Evolutionary conservation across 2,888 invertebrate species (phyloP).

Genomic region (Anthoptus insignis): DNA sequence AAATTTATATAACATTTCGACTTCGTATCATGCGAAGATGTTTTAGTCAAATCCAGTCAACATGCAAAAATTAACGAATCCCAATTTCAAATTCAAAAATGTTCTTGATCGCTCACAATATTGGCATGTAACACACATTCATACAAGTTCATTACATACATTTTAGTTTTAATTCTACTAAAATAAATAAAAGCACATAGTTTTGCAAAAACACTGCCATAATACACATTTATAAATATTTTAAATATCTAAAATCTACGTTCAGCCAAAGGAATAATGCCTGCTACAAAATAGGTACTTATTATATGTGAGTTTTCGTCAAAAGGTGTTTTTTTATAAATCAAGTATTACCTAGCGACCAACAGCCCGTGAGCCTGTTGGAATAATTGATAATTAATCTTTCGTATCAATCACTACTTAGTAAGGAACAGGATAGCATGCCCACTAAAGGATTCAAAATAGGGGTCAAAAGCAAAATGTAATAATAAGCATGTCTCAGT

Average conservation of each 20-base stretch:
- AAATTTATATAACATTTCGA: background rate
- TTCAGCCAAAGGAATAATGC: conserved; percentile 40
- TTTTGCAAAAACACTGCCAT: conserved; percentile 53
- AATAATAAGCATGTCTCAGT: conserved; percentile 37
- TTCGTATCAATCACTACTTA: conserved; percentile 25
- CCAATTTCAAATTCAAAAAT: conserved; percentile 22
- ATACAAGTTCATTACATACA: conserved; percentile 30
- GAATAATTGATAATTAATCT: conserved; percentile 37
- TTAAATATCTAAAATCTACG: conserved; percentile 33
- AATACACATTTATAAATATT: conserved; percentile 44
- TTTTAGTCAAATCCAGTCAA: conserved; percentile 9
- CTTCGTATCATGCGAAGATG: conserved; percentile 15
- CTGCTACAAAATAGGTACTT: no score
- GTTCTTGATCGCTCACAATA: conserved; percentile 79
- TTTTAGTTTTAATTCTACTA: background rate
- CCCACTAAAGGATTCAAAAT: conserved; percentile 16
- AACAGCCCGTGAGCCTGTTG: conserved; percentile 44
- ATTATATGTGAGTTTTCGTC: conserved; percentile 23
- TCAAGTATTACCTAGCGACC: conserved; percentile 46
- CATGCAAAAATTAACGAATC: conserved; percentile 30
- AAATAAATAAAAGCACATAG: conserved; percentile 41
- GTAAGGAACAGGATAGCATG: conserved; percentile 29
- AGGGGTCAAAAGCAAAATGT: conserved; percentile 27
- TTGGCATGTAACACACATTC: conserved; percentile 61
- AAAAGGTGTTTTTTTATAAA: conserved; percentile 29